These are phyloP conservation scores for Pollenia amentaria DNA, from an alignment of 2,888 invertebrate genomes.

Conservation along the genomic window DNA sequence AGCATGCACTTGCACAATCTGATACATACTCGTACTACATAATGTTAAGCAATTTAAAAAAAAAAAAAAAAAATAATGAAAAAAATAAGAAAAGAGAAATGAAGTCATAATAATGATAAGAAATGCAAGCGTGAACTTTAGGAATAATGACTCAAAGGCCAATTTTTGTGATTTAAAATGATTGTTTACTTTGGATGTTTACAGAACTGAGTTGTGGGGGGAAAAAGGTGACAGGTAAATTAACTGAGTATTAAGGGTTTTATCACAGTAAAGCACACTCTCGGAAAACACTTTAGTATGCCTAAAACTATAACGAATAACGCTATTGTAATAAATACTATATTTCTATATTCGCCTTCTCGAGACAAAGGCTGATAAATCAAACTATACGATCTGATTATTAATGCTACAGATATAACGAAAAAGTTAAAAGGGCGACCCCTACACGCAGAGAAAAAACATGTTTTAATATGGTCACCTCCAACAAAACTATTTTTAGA, in stretches of 20 bases:
- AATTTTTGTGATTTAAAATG: neutral
- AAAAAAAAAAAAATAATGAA: neutral
- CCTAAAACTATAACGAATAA: too few relatives aligned
- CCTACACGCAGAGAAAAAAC: too few relatives aligned
- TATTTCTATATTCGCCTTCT: too few relatives aligned
- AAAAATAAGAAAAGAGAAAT: constrained; percentile 52
- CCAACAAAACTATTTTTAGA: too few relatives aligned
- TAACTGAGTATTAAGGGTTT: neutral
- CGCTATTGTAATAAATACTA: too few relatives aligned
- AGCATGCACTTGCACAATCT: constrained; percentile 54
- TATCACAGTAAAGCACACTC: too few relatives aligned
- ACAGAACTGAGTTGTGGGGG: neutral
- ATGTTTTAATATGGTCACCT: too few relatives aligned
- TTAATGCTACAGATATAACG: too few relatives aligned
- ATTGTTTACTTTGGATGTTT: neutral
- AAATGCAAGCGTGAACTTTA: constrained; percentile 25
- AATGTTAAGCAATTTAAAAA: constrained; percentile 48
- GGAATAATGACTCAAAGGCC: constrained; percentile 49
- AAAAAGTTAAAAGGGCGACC: too few relatives aligned
- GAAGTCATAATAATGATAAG: constrained; percentile 65
- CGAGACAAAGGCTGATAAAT: too few relatives aligned
- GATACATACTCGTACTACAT: constrained; percentile 32
- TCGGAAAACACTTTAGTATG: too few relatives aligned
- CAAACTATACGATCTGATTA: too few relatives aligned
- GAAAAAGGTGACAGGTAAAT: neutral